Base-by-base conservation (phyloP, 2,888 invertebrate species). In the Acrobasis suavella region DNA sequence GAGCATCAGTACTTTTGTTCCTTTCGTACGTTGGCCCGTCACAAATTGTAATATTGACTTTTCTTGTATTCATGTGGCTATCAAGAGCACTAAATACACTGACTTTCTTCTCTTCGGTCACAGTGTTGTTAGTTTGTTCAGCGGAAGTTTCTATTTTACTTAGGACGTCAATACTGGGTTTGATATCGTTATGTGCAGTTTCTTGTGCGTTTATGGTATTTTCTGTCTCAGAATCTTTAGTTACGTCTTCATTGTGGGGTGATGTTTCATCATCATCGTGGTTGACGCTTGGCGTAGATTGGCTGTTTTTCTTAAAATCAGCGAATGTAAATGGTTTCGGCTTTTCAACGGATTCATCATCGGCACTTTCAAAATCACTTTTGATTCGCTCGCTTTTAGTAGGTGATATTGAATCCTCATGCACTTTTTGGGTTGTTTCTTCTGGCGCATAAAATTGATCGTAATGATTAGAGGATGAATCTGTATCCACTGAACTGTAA, bases 241-340 rank as follows among this genome's bases (percentile, higher is more conserved):
- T 67, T 9, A 67, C 65, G 49, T 62, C 65, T 61, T 68, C 66
- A 32, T 64, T 60, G 61, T 69, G 59, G 46, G 69, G 56, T 37
- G 66, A n/a, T 50, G 56, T 55, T 66, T 66, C 66, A 64, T 64
- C 37, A 71, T 75, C 77, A 12, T 66, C 52, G 32, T 74, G 72
- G 22, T 78, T 75, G 65, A 82, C 72, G 56, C 67, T 74, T 17
- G 76, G 70, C 58, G 82, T 71, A 12, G 71, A 69, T 70, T 78
- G 78, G 66, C 76, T 78, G 73, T 89, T 86, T 65, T 84, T 66
- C 83, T 94, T 94, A 65, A 94, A 94, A 78, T 94, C 94, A 17
- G 93, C 90, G 65, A 94, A 92, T 16, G 93, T 94, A 69, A 94
- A 94, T 2, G 93, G 92, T 72, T 82, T 92, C 55, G 89, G 90